These are phyloP conservation scores for Camponotus fellah DNA, from an alignment of 2,888 invertebrate species.

Conservation along the genomic window DNA sequence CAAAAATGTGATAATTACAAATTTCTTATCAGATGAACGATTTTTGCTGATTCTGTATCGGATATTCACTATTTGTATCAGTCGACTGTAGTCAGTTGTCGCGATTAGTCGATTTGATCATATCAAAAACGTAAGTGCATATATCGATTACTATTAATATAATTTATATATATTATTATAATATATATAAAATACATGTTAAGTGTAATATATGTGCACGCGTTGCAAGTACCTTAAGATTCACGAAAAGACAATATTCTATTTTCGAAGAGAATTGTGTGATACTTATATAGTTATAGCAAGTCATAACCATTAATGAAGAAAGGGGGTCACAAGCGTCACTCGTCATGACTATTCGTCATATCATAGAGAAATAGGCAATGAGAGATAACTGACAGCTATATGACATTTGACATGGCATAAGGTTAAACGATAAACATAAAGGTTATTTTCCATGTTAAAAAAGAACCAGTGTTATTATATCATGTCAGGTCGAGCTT, in stretches of 20 bases:
- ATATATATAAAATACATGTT: too few relatives aligned
- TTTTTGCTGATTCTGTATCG: slow-evolving; percentile 9
- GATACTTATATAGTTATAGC: neutral
- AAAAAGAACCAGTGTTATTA: neutral
- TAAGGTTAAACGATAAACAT: slow-evolving; percentile 42
- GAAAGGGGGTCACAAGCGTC: slow-evolving; percentile 10
- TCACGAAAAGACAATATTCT: neutral
- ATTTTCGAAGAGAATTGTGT: slow-evolving; percentile 18
- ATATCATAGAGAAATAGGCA: slow-evolving; percentile 30
- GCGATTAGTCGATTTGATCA: slow-evolving; percentile 34
- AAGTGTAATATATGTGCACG: neutral
- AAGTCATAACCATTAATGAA: slow-evolving; percentile 6
- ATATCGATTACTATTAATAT: neutral
- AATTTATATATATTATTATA: too few relatives aligned
- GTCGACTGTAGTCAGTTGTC: slow-evolving; percentile 4
- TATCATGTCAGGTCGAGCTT: neutral
- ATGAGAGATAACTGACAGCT: slow-evolving; percentile 28
- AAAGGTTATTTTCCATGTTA: neutral
- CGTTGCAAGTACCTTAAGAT: neutral
- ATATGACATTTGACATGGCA: neutral
- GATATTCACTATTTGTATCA: neutral
- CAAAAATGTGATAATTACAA: neutral
- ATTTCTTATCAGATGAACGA: slow-evolving; percentile 8
- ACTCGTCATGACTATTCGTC: slow-evolving; percentile 4
- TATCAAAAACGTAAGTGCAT: slow-evolving; percentile 17